Percentiles rank a stretch among this genome's conserved stretches.
phyloP scores from a whole-genome alignment of 2,888 invertebrate genomes.

The Zaprionus lineosus region DNA sequence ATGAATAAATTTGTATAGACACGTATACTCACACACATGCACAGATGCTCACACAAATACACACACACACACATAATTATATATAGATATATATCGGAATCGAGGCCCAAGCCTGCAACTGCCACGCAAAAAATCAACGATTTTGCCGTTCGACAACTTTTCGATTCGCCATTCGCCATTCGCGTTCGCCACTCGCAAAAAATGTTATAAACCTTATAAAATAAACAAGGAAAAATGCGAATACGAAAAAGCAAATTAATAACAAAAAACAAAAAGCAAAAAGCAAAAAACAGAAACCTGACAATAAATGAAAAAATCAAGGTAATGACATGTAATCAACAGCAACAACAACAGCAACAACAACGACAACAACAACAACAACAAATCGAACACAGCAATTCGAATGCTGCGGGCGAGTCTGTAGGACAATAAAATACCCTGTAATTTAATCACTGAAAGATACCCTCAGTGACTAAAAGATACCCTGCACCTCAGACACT shows the following conservation, averaged over 20 bases:
- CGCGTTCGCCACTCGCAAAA: conserved; percentile 16
- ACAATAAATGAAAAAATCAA: conserved; percentile 69
- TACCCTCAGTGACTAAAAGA: too few relatives aligned
- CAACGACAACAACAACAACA: not conserved
- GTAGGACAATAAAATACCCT: too few relatives aligned
- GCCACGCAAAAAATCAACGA: conserved; percentile 2
- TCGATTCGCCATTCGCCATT: conserved; percentile 12
- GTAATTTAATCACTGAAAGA: too few relatives aligned
- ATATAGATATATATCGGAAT: not conserved
- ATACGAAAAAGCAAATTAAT: conserved; percentile 19
- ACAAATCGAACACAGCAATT: conserved; percentile 8
- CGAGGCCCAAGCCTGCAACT: not conserved
- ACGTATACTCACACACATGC: too few relatives aligned
- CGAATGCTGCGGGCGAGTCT: too few relatives aligned
- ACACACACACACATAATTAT: conserved; percentile 5
- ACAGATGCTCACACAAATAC: too few relatives aligned
- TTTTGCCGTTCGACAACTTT: conserved; percentile 17
- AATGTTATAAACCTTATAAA: conserved; percentile 17
- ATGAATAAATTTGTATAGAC: too few relatives aligned
- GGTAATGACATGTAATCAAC: conserved; percentile 61
- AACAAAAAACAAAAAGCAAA: conserved; percentile 19
- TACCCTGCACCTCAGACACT: too few relatives aligned
- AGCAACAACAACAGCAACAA: conserved; percentile 8
- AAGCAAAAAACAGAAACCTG: conserved; percentile 28
- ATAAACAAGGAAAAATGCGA: conserved; percentile 20